Evolutionary conservation across 2,888 invertebrate species (phyloP).

Genomic region (Ophion ellenae): DNA sequence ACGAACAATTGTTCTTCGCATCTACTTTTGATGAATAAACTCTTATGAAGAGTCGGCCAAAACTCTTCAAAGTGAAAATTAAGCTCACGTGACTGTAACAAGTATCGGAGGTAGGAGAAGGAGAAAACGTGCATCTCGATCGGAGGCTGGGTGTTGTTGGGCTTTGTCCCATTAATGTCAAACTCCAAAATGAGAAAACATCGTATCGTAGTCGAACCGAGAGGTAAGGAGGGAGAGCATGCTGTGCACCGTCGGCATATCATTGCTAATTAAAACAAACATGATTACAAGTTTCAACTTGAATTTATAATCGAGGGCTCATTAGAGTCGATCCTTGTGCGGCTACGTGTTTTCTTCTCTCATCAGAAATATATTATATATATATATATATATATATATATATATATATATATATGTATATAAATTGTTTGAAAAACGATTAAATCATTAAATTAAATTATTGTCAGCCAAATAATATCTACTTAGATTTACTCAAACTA

Average conservation of each 20-base stretch:
- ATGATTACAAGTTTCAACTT: constrained; percentile 77
- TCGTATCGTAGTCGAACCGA: constrained; percentile 1
- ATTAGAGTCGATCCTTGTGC: neutral
- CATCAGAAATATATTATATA: neutral
- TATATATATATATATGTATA: no score
- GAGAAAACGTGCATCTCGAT: neutral
- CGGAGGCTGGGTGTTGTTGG: neutral
- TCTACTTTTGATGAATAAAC: constrained; percentile 75
- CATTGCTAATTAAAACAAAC: constrained; percentile 81
- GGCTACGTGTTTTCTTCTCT: neutral
- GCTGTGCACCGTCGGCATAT: constrained; percentile 71
- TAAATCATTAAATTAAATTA: no score
- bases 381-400: no score
- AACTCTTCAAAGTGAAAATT: constrained; percentile 71
- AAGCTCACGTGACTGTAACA: constrained; percentile 62
- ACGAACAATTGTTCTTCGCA: neutral
- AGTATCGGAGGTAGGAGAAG: neutral
- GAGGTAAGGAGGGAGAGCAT: constrained; percentile 69
- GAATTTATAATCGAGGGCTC: constrained; percentile 64
- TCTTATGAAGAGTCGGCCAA: constrained; percentile 74
- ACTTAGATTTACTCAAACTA: no score
- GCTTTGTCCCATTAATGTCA: constrained; percentile 64
- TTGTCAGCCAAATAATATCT: no score
- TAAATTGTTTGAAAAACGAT: no score
- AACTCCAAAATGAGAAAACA: constrained; percentile 75